phyloP scores from a whole-genome alignment of 1,140 invertebrate genomes.

The Drosophila sturtevanti region DNA sequence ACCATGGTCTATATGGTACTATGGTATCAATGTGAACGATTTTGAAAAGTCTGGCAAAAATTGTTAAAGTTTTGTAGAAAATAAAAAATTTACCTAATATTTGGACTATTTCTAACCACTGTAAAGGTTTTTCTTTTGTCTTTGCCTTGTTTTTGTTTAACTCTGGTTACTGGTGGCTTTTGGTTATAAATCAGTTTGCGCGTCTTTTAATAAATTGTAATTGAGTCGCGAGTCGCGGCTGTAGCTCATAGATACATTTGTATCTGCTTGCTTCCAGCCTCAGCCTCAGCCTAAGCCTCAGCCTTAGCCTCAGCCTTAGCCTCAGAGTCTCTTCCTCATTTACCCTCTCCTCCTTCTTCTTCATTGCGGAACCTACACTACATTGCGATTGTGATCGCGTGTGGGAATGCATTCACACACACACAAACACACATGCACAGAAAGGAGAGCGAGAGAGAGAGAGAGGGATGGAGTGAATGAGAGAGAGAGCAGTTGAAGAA shows the following conservation, averaged over 20 bases:
- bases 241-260: slow-evolving; percentile 76
- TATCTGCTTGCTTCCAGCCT: slow-evolving; percentile 38
- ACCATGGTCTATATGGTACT: neutral
- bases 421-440: slow-evolving; percentile 39
- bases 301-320: no score
- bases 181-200: slow-evolving; percentile 78
- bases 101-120: slow-evolving; percentile 8
- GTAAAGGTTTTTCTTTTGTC: slow-evolving; percentile 35
- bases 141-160: slow-evolving; percentile 18
- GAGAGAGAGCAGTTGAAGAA: slow-evolving; percentile 8
- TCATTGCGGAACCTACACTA: neutral
- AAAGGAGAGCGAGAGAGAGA: slow-evolving; percentile 1
- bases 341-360: slow-evolving; percentile 11
- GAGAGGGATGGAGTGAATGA: neutral
- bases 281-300: neutral
- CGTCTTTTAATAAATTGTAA: slow-evolving; percentile 80
- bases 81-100: neutral
- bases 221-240: slow-evolving; percentile 75
- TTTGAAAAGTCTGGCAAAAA: neutral
- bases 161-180: slow-evolving; percentile 25
- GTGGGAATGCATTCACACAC: slow-evolving; percentile 66
- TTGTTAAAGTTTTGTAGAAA: neutral
- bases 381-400: slow-evolving; percentile 69
- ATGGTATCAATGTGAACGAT: no score
- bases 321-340: slow-evolving; percentile 28